Evolutionary conservation across 2,113 vertebrate genomes (phyloP), one percentile per base, ranked within the genome.

Genomic region (Mellivora capensis): DNA sequence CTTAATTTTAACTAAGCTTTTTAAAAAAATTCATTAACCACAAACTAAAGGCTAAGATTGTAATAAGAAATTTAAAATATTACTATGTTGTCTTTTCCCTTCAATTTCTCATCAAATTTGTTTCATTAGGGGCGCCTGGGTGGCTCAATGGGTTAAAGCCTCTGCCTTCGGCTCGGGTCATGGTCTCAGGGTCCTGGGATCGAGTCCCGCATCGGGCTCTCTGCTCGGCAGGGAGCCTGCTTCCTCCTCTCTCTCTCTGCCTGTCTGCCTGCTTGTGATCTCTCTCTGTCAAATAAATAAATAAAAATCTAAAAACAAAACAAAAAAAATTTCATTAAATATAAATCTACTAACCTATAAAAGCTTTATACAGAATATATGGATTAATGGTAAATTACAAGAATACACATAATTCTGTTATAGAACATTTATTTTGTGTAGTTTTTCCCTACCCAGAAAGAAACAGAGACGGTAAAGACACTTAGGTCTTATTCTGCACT

Each of bases 241-340:
- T n/a, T n/a, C n/a, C n/a, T n/a, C n/a, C n/a, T n/a, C n/a, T n/a
- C n/a, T n/a, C n/a, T n/a, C n/a, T n/a, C n/a, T n/a, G n/a, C n/a
- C n/a, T n/a, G n/a, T n/a, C n/a, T n/a, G n/a, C n/a, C n/a, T n/a
- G n/a, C n/a, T n/a, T n/a, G n/a, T n/a, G n/a, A n/a, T n/a, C n/a
- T n/a, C n/a, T n/a, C n/a, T n/a, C n/a, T n/a, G n/a, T n/a, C n/a
- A n/a, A n/a, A n/a, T n/a, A n/a, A n/a, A n/a, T n/a, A n/a, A n/a
- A n/a, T n/a, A n/a, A n/a, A n/a, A n/a, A n/a, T n/a, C n/a, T n/a
- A n/a, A n/a, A n/a, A n/a, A n/a, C n/a, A n/a, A n/a, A n/a, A n/a
- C n/a, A n/a, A n/a, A n/a, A n/a, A n/a, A n/a, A n/a, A n/a, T 42
- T 90, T 94, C 67, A 83, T 57, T 90, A 89, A 90, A 79, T 71